phyloP scores from a whole-genome alignment of 2,113 vertebrate genomes.

The Petrocephalus microphthalmus region DNA sequence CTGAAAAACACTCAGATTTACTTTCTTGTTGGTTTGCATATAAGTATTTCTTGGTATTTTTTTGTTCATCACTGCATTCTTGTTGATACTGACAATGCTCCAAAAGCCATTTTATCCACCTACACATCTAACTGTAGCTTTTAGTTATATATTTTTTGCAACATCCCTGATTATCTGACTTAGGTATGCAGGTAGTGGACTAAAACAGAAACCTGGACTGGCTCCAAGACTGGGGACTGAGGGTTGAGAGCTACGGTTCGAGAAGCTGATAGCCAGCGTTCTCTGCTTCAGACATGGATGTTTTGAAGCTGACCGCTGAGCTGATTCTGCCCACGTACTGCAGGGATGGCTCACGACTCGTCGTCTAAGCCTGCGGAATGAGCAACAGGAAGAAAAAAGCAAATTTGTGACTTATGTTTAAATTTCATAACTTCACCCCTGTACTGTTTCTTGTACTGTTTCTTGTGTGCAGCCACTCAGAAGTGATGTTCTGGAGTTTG shows the following conservation, averaged over 20 bases:
- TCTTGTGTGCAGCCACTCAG: not conserved
- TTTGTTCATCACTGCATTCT: too few species aligned
- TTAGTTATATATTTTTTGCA: not conserved
- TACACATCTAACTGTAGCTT: not conserved
- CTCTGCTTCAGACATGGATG: not conserved
- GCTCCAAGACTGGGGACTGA: not conserved
- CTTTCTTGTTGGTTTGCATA: too few species aligned
- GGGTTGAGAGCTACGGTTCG: not conserved
- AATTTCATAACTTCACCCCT: not conserved
- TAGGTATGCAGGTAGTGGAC: not conserved
- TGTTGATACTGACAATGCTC: not conserved
- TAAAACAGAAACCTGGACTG: not conserved
- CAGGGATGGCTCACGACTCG: not conserved
- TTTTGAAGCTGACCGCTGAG: not conserved
- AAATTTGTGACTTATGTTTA: not conserved
- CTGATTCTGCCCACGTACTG: not conserved
- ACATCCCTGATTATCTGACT: not conserved
- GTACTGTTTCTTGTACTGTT: not conserved
- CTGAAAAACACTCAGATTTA: not conserved
- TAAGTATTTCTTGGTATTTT: too few species aligned
- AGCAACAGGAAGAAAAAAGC: not conserved
- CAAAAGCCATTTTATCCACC: not conserved
- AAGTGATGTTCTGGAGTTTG: not conserved
- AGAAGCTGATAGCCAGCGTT: not conserved
- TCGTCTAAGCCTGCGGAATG: not conserved